Conservation (phyloP, 64 coral and sea anemone species). For the Montipora cactus region DNA sequence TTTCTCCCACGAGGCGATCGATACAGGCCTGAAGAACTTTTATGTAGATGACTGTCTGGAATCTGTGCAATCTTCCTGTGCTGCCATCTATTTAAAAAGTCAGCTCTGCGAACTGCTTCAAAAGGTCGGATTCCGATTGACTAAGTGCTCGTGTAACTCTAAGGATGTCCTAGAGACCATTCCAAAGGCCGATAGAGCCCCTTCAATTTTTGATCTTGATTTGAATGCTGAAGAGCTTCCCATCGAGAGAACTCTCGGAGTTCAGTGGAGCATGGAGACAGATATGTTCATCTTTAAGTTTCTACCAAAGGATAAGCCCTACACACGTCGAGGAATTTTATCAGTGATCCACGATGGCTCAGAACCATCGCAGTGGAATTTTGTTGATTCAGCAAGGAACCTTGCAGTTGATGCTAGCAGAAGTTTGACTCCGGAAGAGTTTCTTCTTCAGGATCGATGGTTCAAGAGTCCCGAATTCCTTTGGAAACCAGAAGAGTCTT, state of each 20-base stretch:
- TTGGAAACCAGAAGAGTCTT: background rate
- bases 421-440: background rate
- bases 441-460: background rate
- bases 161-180: slow-evolving; percentile 24
- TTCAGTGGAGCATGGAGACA: slow-evolving; percentile 48
- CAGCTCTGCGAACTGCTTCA: slow-evolving; percentile 9
- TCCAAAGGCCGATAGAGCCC: slow-evolving; percentile 27
- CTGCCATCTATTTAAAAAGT: background rate
- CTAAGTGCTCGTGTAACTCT: slow-evolving; percentile 17
- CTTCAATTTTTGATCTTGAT: slow-evolving; percentile 17
- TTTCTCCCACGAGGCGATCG: slow-evolving; percentile 1
- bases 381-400: background rate
- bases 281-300: background rate
- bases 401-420: background rate
- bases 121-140: slow-evolving; percentile 33
- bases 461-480: background rate
- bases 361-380: background rate
- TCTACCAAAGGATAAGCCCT: background rate
- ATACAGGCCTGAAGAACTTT: slow-evolving; percentile 23
- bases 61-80: background rate
- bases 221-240: slow-evolving; percentile 34
- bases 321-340: background rate
- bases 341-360: background rate
- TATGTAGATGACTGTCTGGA: slow-evolving; percentile 56
- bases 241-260: slow-evolving; percentile 55